Base-by-base conservation (phyloP, 2,888 invertebrate genomes). In the Drosophila peninsularis region DNA sequence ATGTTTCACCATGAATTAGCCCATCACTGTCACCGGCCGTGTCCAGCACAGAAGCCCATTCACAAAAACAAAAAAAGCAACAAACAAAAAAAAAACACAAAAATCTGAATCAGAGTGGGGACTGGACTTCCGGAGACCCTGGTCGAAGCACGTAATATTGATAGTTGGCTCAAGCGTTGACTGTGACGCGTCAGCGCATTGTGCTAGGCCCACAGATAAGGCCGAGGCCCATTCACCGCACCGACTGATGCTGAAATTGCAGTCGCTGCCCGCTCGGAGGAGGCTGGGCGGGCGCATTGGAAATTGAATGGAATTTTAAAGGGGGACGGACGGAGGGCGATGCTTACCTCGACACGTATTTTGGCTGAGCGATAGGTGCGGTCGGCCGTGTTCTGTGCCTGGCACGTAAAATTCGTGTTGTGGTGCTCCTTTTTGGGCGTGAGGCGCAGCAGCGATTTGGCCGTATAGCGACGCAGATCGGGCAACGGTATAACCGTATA, bases 321-420 rank as follows among this genome's bases (percentile, higher is more conserved):
- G 21, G 36, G 5, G 32, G 6, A 39, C 17, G 5, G 10, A 21
- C 7, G 37, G 34, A 3, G 14, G 42, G n/a, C 47, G 14, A 13
- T n/a, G 64, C 93, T 94, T 90, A 96, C 96, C 94, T 97, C 96
- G 57, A 98, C 93, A 86, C 95, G 95, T 62, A 98, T 94, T 91
- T 95, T 95, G 19, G 96, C 96, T 67, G 96, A 95, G 91, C 96
- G 95, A 90, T 97, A 97, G 10, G 96, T 95, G 82, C 96, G 94
- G 91, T 98, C 96, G 7, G 98, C 98, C 21, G 97, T 96, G 91
- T 98, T 98, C 92, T 97, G 97, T 60, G 96, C 98, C 93, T 97
- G 97, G 92, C 98, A 98, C 19, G 96, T 97, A 90, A 98, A 96
- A 10, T 96, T 96, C 76, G 97, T 97, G 91, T 97, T 97, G 93